Conservation (phyloP, 2,113 vertebrate species). For the Callionymus lyra region DNA sequence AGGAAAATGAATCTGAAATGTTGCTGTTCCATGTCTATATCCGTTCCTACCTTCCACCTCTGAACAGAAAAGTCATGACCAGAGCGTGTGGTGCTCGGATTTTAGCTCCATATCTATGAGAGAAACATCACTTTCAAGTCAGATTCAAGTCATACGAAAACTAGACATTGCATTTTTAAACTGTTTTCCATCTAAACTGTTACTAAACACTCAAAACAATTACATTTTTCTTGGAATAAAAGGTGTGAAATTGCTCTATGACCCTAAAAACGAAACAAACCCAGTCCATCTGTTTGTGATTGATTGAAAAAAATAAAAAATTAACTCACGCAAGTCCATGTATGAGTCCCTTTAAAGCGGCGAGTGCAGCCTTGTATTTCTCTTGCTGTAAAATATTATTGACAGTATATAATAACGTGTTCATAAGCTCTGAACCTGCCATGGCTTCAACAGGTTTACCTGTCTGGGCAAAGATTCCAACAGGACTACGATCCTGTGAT, state of each 20-base stretch:
- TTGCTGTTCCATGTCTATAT: background rate
- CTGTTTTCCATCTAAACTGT: too few relatives aligned
- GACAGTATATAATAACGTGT: conserved; percentile 65
- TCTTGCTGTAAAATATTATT: conserved; percentile 75
- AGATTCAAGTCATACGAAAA: too few relatives aligned
- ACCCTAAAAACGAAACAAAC: too few relatives aligned
- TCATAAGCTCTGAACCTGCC: conserved; percentile 44
- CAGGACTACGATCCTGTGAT: conserved; percentile 16
- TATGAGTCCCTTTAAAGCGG: conserved; percentile 84
- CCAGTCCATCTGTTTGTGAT: too few relatives aligned
- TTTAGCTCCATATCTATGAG: conserved; percentile 85
- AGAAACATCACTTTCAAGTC: too few relatives aligned
- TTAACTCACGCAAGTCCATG: conserved; percentile 91
- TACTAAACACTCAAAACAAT: too few relatives aligned
- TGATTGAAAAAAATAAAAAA: conserved; percentile 35
- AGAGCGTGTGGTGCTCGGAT: conserved; percentile 89
- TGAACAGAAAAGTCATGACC: conserved; percentile 98
- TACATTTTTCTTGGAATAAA: too few relatives aligned
- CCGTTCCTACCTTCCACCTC: conserved; percentile 78
- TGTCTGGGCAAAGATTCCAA: conserved; percentile 10
- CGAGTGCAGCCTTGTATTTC: conserved; percentile 71
- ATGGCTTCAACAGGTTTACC: conserved; percentile 19
- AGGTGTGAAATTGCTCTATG: too few relatives aligned
- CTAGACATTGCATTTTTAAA: too few relatives aligned
- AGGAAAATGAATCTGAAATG: conserved; percentile 3